Evolutionary conservation across 2,888 invertebrate genomes (phyloP).

Genomic region (Orthonychiurus folsomi): DNA sequence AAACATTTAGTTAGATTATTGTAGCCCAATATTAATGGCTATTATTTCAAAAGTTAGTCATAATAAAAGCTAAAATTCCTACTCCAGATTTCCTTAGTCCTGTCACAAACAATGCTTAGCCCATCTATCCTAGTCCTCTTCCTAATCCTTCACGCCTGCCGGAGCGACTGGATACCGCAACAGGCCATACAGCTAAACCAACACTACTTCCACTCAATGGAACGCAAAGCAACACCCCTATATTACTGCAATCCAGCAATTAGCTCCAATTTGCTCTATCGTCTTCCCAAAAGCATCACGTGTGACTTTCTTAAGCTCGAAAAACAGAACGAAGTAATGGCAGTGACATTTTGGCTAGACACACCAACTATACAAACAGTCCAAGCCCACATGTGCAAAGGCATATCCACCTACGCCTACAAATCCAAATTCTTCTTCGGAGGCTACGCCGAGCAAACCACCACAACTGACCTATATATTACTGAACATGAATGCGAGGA

Average conservation of each 20-base stretch:
- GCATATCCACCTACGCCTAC: neutral
- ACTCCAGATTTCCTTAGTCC: too few relatives aligned
- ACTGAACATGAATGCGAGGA: neutral
- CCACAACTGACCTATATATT: neutral
- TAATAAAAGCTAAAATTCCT: too few relatives aligned
- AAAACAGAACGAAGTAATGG: neutral
- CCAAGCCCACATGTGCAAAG: neutral
- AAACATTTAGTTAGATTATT: too few relatives aligned
- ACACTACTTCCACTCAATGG: neutral
- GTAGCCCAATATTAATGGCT: too few relatives aligned
- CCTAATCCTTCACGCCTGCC: too few relatives aligned
- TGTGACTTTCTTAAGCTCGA: neutral
- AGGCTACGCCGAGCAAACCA: neutral
- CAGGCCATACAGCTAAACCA: neutral
- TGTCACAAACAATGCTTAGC: too few relatives aligned
- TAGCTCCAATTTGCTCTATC: neutral
- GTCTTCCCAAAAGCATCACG: neutral
- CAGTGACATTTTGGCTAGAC: neutral
- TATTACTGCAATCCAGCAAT: neutral
- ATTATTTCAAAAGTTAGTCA: too few relatives aligned
- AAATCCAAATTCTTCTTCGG: slow-evolving; percentile 3
- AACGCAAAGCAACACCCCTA: neutral
- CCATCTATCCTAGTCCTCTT: too few relatives aligned
- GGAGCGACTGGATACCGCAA: too few relatives aligned
- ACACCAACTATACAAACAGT: neutral